Conservation (phyloP, 2,113 vertebrate species). For the Hydropotes inermis region DNA sequence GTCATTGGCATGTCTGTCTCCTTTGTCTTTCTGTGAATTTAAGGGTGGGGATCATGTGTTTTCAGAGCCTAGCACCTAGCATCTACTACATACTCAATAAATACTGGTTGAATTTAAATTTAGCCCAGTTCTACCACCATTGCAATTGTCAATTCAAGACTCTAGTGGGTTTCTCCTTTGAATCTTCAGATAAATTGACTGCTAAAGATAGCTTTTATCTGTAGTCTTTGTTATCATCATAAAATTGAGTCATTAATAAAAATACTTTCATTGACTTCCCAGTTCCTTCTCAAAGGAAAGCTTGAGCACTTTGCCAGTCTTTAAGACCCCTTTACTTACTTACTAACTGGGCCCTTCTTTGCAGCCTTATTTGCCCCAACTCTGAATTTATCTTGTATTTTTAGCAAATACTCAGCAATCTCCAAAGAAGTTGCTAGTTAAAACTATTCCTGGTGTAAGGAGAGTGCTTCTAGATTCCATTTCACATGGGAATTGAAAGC, state of each 20-base stretch:
- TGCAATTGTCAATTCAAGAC: background rate
- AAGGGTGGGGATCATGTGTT: background rate
- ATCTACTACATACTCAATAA: background rate
- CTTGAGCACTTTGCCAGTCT: background rate
- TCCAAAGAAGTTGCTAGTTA: background rate
- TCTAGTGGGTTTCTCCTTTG: background rate
- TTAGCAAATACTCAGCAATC: background rate
- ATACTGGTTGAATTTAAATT: background rate
- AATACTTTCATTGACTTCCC: background rate
- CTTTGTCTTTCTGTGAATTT: slow-evolving; percentile 18
- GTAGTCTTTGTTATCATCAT: background rate
- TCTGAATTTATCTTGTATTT: background rate
- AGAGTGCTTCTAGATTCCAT: background rate
- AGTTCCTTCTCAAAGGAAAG: background rate
- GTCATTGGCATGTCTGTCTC: background rate
- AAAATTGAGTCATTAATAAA: slow-evolving; percentile 15
- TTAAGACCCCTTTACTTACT: background rate
- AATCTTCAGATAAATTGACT: background rate
- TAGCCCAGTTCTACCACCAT: background rate
- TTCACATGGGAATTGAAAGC: background rate
- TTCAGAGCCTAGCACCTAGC: background rate
- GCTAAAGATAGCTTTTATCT: background rate
- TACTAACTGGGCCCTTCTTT: background rate
- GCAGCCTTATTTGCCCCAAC: background rate
- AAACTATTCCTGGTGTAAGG: background rate